Conservation (phyloP, 2,113 vertebrate genomes). For the Globicephala melas region DNA sequence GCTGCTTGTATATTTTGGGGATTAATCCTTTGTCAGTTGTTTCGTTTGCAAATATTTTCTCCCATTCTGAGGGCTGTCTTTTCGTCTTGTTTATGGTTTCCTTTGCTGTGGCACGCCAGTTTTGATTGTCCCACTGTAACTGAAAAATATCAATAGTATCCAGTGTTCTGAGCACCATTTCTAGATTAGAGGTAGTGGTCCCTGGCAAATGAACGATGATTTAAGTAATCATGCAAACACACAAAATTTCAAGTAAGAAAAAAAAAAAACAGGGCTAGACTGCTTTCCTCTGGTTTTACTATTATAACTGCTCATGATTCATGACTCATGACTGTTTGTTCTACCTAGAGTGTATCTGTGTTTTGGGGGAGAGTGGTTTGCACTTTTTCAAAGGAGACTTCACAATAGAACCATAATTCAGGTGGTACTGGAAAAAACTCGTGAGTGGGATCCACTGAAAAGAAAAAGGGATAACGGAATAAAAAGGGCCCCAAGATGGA, state of each 20-base stretch:
- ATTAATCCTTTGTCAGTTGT: too few species aligned
- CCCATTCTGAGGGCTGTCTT: too few species aligned
- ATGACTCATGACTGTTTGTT: too few species aligned
- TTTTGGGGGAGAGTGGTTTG: neutral
- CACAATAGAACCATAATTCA: neutral
- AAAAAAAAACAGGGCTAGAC: too few species aligned
- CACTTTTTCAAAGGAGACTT: neutral
- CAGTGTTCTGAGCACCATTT: neutral
- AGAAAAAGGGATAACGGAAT: neutral
- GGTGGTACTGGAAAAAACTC: neutral
- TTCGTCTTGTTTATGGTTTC: too few species aligned
- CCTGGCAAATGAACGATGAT: neutral
- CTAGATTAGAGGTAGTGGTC: neutral
- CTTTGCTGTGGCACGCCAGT: neutral
- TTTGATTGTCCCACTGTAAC: accelerated
- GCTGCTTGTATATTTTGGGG: too few species aligned
- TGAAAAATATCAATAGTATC: neutral
- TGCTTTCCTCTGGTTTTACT: neutral
- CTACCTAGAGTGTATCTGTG: too few species aligned
- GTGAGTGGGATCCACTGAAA: neutral
- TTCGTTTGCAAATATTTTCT: too few species aligned
- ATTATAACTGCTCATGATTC: neutral
- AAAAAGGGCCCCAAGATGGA: neutral
- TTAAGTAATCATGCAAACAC: neutral
- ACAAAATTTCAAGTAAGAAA: neutral